phyloP scores from a whole-genome alignment of 1,140 invertebrate genomes.

The Drosophila santomea region DNA sequence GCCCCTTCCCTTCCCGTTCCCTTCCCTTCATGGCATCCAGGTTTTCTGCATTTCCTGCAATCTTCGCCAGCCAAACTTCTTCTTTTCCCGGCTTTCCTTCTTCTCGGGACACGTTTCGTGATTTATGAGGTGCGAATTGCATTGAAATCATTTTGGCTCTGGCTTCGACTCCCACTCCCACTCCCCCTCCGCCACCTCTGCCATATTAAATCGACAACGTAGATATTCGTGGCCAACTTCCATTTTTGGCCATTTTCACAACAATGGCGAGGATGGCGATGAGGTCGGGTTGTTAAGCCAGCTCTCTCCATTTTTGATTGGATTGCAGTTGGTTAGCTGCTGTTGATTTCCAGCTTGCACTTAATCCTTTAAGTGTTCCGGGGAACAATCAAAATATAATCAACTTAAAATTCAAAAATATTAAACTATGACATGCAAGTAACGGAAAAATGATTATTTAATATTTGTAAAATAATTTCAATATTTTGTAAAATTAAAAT shows the following conservation, averaged over 20 bases:
- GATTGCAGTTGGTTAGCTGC: conserved; percentile 47
- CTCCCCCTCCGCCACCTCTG: background rate
- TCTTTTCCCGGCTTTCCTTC: conserved; percentile 23
- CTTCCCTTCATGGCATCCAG: background rate
- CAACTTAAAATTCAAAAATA: background rate
- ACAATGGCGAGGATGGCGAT: conserved; percentile 61
- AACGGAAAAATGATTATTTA: too few species aligned
- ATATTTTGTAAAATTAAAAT: too few species aligned
- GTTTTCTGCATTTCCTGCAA: conserved; percentile 39
- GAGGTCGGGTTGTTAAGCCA: conserved; percentile 22
- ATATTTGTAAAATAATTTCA: too few species aligned
- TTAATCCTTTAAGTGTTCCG: background rate
- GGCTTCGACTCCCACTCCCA: conserved; percentile 14
- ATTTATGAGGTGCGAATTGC: conserved; percentile 85
- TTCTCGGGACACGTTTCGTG: conserved; percentile 83
- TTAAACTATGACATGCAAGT: too few species aligned
- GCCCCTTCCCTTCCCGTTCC: background rate
- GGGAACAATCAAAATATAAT: too few species aligned
- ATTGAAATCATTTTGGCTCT: conserved; percentile 73
- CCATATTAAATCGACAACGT: conserved; percentile 77
- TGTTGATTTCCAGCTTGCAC: conserved; percentile 32
- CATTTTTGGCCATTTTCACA: conserved; percentile 48
- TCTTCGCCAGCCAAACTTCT: conserved; percentile 47
- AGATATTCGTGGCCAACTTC: conserved; percentile 65
- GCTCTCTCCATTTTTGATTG: conserved; percentile 65